These are phyloP conservation scores for Hirundichthys speculiger DNA, from an alignment of 2,113 vertebrate species.

Conservation along the genomic window DNA sequence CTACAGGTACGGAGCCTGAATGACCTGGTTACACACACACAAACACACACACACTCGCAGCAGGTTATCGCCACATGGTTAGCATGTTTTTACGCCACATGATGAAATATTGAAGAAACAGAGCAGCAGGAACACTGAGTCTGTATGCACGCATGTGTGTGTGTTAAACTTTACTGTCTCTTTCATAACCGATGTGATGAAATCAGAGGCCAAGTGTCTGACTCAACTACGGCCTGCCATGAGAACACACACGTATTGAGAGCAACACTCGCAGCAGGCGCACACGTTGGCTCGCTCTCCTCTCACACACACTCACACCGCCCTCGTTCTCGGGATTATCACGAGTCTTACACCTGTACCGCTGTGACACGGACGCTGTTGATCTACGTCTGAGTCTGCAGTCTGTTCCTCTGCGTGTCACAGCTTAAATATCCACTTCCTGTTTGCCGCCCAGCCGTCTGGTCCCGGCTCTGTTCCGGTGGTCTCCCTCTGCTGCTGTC, in stretches of 20 bases:
- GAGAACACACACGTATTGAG: conserved; percentile 45
- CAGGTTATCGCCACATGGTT: conserved; percentile 73
- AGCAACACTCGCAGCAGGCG: conserved; percentile 21
- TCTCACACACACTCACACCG: conserved; percentile 17
- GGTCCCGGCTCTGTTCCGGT: conserved; percentile 24
- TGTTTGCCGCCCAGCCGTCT: conserved; percentile 11
- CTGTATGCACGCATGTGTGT: conserved; percentile 19
- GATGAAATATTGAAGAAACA: conserved; percentile 79
- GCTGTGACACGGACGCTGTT: conserved; percentile 6
- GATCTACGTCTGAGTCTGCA: conserved; percentile 21
- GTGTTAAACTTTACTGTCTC: conserved; percentile 70
- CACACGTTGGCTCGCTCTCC: neutral
- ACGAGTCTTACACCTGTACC: conserved; percentile 34
- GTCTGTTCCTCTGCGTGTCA: conserved; percentile 7
- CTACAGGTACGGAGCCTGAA: conserved; percentile 35
- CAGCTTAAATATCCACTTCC: conserved; percentile 28
- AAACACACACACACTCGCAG: conserved; percentile 33
- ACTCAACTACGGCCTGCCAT: conserved; percentile 62
- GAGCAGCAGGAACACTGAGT: conserved; percentile 39
- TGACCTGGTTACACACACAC: conserved; percentile 49
- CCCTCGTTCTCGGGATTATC: conserved; percentile 37
- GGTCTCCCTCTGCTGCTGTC: conserved; percentile 27
- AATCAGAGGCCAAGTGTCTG: conserved; percentile 78
- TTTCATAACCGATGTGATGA: conserved; percentile 76
- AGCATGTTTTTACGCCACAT: conserved; percentile 70